These are phyloP conservation scores for Fabriciana adippe DNA, from an alignment of 2,888 invertebrate genomes.

Conservation along the genomic window DNA sequence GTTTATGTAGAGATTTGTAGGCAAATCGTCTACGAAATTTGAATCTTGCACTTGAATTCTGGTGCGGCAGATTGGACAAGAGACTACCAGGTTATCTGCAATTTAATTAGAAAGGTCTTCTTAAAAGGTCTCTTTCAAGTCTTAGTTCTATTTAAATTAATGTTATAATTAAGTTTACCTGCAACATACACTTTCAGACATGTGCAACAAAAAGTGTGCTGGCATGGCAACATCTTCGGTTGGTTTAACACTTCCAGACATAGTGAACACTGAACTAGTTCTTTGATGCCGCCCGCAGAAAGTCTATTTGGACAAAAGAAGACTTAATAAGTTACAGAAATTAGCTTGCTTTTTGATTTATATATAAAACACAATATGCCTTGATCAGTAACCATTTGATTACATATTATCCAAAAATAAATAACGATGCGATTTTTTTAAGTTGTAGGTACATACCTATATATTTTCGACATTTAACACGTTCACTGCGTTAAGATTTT, in stretches of 20 bases:
- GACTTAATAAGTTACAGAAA: neutral
- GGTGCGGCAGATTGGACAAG: conserved; percentile 84
- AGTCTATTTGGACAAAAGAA: conserved; percentile 41
- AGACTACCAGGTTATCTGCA: conserved; percentile 62
- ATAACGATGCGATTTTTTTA: too few relatives aligned
- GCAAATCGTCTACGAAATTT: conserved; percentile 80
- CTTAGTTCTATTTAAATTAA: too few relatives aligned
- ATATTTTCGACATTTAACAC: too few relatives aligned
- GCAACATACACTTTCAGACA: conserved; percentile 80
- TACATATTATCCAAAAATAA: too few relatives aligned
- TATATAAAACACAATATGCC: too few relatives aligned
- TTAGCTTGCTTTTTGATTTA: too few relatives aligned
- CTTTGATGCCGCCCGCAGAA: conserved; percentile 78
- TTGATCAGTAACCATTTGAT: too few relatives aligned
- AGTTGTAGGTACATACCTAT: too few relatives aligned
- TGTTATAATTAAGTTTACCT: conserved; percentile 46
- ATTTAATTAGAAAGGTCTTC: conserved; percentile 26
- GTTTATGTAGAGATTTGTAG: conserved; percentile 86
- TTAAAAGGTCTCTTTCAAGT: too few relatives aligned
- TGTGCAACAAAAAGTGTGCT: conserved; percentile 85
- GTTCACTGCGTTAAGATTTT: too few relatives aligned
- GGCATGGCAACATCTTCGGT: conserved; percentile 85
- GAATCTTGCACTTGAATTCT: conserved; percentile 71
- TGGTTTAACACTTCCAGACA: conserved; percentile 81
- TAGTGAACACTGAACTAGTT: conserved; percentile 83